These are phyloP conservation scores for Pseudococcus longispinus DNA, from an alignment of 2,888 invertebrate species.

Conservation along the genomic window DNA sequence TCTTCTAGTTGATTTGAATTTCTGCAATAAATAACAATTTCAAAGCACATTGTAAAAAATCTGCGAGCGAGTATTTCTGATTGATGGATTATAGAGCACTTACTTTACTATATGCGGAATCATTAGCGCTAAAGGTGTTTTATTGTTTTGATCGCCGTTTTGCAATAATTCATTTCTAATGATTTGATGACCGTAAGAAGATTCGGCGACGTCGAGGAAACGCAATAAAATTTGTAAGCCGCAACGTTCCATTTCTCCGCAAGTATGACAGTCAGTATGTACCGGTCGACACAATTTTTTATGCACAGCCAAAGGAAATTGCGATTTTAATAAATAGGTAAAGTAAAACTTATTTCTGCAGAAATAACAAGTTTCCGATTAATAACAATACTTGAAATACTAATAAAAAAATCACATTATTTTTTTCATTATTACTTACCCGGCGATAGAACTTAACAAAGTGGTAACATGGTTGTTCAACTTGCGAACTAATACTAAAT, in stretches of 20 bases:
- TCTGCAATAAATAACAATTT: neutral
- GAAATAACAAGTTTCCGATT: neutral
- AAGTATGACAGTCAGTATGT: conserved; percentile 38
- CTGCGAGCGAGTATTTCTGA: no score
- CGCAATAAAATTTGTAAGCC: conserved; percentile 23
- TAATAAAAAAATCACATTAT: neutral
- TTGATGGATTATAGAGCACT: neutral
- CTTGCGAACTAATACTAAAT: conserved; percentile 45
- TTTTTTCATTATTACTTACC: neutral
- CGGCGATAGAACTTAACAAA: conserved; percentile 43
- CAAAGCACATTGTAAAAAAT: no score
- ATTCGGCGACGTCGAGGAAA: conserved; percentile 38
- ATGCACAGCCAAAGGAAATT: conserved; percentile 48
- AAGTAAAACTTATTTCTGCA: conserved; percentile 26
- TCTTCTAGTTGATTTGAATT: conserved; percentile 43
- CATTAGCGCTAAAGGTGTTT: conserved; percentile 4
- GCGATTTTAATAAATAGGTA: conserved; percentile 38
- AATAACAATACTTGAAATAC: neutral
- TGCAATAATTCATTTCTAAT: conserved; percentile 21
- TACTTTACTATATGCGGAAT: conserved; percentile 48
- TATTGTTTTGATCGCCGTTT: neutral
- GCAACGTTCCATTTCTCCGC: conserved; percentile 33
- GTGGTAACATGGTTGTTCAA: neutral
- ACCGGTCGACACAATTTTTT: conserved; percentile 47
- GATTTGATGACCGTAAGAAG: conserved; percentile 36